These are phyloP conservation scores for Eupithecia dodoneata DNA, from an alignment of 2,888 invertebrate genomes.

Conservation along the genomic window DNA sequence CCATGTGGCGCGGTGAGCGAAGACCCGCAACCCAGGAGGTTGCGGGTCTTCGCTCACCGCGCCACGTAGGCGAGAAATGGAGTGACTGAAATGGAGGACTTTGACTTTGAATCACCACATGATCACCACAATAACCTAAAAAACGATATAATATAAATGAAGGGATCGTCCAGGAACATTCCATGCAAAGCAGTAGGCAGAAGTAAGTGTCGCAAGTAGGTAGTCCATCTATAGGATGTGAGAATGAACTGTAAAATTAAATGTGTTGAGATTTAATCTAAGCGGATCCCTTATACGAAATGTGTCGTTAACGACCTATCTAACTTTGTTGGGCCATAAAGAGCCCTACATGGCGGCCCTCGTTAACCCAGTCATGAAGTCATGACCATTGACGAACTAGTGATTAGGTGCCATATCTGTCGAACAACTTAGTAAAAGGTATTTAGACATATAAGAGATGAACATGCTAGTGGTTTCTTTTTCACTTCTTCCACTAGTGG, in stretches of 20 bases:
- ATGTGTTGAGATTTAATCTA: constrained; percentile 48
- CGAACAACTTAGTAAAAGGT: not conserved
- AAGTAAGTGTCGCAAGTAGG: not conserved
- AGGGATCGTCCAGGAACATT: not conserved
- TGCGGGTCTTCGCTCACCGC: too few relatives aligned
- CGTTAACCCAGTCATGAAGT: constrained; percentile 7
- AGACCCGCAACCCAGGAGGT: too few relatives aligned
- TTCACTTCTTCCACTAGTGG: too few relatives aligned
- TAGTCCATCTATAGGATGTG: not conserved
- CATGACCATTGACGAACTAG: not conserved
- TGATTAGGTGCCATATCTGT: not conserved
- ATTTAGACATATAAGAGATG: too few relatives aligned
- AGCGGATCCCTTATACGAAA: constrained; percentile 44
- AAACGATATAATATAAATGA: not conserved
- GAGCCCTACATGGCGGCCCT: constrained; percentile 11
- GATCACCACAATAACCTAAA: not conserved
- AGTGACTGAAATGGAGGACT: too few relatives aligned
- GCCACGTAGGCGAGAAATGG: too few relatives aligned
- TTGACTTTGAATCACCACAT: too few relatives aligned
- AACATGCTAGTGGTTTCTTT: too few relatives aligned
- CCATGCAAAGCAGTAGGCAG: not conserved
- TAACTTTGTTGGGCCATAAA: constrained; percentile 25
- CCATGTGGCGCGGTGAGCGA: too few relatives aligned
- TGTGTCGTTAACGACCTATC: constrained; percentile 32
- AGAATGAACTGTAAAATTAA: constrained; percentile 40